Conservation (phyloP, 2,113 vertebrate species). For the Sturnira hondurensis region DNA sequence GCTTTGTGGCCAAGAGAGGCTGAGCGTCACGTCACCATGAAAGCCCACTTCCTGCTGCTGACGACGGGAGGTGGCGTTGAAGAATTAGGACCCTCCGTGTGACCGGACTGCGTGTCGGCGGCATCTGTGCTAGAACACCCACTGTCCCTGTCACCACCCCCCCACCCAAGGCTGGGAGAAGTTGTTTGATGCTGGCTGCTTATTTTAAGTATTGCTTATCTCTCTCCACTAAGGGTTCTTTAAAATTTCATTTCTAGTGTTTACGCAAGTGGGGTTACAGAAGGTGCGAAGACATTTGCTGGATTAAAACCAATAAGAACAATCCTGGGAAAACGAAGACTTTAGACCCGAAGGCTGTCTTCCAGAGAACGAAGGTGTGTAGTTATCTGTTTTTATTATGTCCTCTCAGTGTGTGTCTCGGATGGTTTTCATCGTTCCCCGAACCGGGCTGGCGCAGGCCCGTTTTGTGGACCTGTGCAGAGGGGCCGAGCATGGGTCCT, state of each 20-base stretch:
- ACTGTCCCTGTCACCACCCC: too few relatives aligned
- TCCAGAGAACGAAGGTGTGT: conserved; percentile 96
- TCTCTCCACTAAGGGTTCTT: neutral
- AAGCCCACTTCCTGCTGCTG: neutral
- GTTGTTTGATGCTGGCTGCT: neutral
- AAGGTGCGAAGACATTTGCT: conserved; percentile 98
- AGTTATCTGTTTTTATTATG: neutral
- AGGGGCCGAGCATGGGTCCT: neutral
- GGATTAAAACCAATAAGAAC: conserved; percentile 99
- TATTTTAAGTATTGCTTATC: neutral
- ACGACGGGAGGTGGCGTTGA: neutral
- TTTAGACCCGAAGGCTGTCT: conserved; percentile 96
- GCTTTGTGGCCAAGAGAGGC: neutral
- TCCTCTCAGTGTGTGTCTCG: neutral
- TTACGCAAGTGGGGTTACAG: conserved; percentile 98
- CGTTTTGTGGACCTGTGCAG: neutral
- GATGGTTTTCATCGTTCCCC: neutral
- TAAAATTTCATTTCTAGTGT: conserved; percentile 75
- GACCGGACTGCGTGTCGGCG: too few relatives aligned
- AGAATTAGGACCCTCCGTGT: neutral
- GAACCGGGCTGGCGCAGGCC: neutral
- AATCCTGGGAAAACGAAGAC: conserved; percentile 99
- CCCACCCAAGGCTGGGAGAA: neutral
- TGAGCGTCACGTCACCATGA: neutral
- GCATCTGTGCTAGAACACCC: too few relatives aligned